These are phyloP conservation scores for Goniozus legneri DNA, from an alignment of 1,140 invertebrate genomes.

Conservation along the genomic window DNA sequence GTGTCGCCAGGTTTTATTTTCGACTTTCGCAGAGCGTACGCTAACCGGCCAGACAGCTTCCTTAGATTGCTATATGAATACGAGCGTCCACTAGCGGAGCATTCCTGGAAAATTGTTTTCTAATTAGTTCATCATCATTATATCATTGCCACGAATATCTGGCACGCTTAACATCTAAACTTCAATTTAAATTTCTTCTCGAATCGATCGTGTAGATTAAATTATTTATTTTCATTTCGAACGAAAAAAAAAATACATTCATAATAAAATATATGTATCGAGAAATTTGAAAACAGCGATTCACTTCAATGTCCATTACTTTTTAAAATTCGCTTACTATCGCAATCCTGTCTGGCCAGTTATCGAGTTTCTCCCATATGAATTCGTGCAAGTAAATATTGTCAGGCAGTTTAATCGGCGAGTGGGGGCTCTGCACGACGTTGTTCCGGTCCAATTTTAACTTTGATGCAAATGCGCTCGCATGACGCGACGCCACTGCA, in stretches of 20 bases:
- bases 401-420: constrained; percentile 15
- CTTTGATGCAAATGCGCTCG: no score
- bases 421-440: constrained; percentile 17
- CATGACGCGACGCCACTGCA: no score
- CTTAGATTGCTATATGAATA: constrained; percentile 68
- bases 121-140: no score
- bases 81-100: constrained; percentile 61
- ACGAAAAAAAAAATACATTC: no score
- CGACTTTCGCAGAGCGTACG: constrained; percentile 60
- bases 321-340: constrained; percentile 50
- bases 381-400: constrained; percentile 54
- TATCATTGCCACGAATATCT: no score
- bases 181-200: no score
- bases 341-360: constrained; percentile 59
- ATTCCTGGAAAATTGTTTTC: constrained; percentile 58
- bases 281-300: no score
- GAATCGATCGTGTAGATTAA: no score
- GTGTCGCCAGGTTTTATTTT: constrained; percentile 66
- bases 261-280: no score
- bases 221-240: no score
- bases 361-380: constrained; percentile 60
- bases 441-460: constrained; percentile 8
- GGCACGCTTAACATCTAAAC: background rate
- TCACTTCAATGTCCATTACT: background rate
- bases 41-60: constrained; percentile 59